Conservation (phyloP, 2,113 vertebrate genomes). For the Psittacula cyanocephala region DNA sequence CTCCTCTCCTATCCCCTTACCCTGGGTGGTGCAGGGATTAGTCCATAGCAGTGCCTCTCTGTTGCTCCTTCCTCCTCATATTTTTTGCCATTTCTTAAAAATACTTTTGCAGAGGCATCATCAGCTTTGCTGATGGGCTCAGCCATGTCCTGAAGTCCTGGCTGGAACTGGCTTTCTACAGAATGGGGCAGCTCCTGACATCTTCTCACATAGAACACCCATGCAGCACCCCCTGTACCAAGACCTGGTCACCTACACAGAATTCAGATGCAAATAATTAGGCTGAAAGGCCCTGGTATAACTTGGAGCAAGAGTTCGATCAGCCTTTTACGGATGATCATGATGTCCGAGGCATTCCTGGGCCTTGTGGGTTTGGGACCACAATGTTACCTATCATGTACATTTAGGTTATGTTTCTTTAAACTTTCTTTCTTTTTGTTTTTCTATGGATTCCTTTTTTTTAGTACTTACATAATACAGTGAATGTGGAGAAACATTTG, state of each 20-base stretch:
- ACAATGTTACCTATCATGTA: neutral
- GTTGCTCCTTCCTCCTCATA: neutral
- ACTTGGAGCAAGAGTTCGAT: neutral
- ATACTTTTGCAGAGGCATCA: neutral
- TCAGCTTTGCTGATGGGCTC: neutral
- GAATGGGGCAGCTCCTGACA: neutral
- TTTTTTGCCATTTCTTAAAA: neutral
- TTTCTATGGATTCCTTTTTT: neutral
- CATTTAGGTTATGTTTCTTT: neutral
- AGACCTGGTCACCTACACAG: neutral
- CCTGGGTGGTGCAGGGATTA: fast-evolving
- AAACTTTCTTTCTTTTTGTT: neutral
- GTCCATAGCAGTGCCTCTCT: neutral
- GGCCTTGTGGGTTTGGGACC: neutral
- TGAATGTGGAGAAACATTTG: neutral
- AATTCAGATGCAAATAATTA: neutral
- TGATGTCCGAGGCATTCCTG: fast-evolving
- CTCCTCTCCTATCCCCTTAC: neutral
- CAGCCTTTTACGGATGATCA: neutral
- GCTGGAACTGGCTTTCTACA: fast-evolving
- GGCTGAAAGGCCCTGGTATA: neutral
- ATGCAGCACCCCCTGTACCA: fast-evolving
- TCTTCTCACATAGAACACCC: neutral
- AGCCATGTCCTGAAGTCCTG: neutral
- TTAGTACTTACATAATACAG: neutral